These are phyloP conservation scores for Vultur gryphus DNA, from an alignment of 2,797 vertebrate species.

Conservation along the genomic window DNA sequence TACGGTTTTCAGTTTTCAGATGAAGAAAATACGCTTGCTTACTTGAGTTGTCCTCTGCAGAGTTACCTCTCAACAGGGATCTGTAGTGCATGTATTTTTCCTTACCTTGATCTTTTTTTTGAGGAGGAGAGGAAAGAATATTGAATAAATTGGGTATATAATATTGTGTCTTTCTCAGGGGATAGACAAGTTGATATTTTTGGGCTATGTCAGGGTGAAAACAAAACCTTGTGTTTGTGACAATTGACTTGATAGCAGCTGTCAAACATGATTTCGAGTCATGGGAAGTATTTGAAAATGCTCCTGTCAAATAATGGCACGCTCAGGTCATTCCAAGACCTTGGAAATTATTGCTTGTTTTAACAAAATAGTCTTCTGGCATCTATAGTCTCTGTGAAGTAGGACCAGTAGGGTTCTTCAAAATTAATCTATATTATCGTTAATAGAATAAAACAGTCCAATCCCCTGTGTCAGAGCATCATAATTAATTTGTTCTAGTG, in stretches of 20 bases:
- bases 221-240: not conserved
- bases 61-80: not conserved
- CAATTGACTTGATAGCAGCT: not conserved
- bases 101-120: not conserved
- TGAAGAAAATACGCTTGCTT: not conserved
- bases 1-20: not conserved
- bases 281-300: not conserved
- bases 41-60: not conserved
- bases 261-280: not conserved
- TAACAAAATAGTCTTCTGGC: not conserved
- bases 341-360: not conserved
- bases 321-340: not conserved
- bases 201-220: not conserved
- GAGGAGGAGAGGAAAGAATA: not conserved
- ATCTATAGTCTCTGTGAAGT: not conserved
- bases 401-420: not conserved
- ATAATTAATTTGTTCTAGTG: conserved; percentile 17
- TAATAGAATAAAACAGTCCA: conserved; percentile 3
- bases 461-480: not conserved
- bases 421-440: not conserved
- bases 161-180: not conserved
- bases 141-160: not conserved
- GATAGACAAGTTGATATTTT: not conserved
- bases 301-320: not conserved
- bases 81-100: not conserved